Percentiles rank a stretch among this genome's conserved stretches.
Conservation (phyloP, 2,797 vertebrate species). For the Argya squamiceps region DNA sequence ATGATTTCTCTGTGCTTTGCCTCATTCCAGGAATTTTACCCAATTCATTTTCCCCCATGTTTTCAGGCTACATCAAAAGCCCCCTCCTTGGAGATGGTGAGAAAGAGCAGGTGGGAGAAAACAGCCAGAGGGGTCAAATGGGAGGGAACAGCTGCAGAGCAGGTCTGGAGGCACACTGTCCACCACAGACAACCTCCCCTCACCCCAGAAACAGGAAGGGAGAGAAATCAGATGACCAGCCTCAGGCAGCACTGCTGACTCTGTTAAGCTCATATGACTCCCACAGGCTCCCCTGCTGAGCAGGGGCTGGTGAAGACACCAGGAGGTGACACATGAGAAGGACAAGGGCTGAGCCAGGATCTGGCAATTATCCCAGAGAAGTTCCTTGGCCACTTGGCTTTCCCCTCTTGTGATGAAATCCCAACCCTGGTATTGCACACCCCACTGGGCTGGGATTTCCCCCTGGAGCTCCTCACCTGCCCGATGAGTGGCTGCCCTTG, state of each 20-base stretch:
- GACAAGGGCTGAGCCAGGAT: neutral
- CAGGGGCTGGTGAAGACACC: neutral
- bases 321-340: neutral
- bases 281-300: neutral
- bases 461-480: slow-evolving; percentile 72
- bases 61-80: neutral
- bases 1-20: neutral
- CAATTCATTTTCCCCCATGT: accelerated
- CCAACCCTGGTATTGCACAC: neutral
- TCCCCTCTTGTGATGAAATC: neutral
- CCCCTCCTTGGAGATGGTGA: accelerated
- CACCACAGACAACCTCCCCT: neutral
- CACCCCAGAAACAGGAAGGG: slow-evolving; percentile 29
- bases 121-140: neutral
- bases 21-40: neutral
- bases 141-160: neutral
- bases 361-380: neutral
- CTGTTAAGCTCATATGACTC: slow-evolving; percentile 27
- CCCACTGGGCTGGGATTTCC: neutral
- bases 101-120: neutral
- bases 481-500: slow-evolving; percentile 83
- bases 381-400: neutral
- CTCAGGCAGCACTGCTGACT: neutral
- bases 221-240: slow-evolving; percentile 29
- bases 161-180: neutral